A percentile compares a stretch with the other conserved stretches of the same genome.
These are phyloP conservation scores for Pseudopodoces humilis DNA, from an alignment of 2,113 vertebrate species.

Conservation along the genomic window DNA sequence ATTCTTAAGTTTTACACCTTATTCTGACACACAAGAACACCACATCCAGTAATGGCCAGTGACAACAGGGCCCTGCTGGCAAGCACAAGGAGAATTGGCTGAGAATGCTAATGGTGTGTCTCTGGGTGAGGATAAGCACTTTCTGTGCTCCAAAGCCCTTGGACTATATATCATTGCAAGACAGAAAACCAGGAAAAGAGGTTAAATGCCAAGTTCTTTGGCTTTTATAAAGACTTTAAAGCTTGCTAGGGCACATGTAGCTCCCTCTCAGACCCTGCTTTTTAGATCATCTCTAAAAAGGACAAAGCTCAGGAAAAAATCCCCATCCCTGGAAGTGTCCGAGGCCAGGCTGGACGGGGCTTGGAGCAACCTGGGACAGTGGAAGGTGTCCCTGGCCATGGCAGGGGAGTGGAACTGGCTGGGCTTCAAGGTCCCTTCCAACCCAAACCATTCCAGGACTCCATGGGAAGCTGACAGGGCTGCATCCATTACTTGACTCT, in stretches of 20 bases:
- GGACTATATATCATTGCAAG: rapidly evolving
- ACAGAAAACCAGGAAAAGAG: not conserved
- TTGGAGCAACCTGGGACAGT: not conserved
- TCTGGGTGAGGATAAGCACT: not conserved
- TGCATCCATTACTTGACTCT: not conserved
- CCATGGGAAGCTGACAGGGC: not conserved
- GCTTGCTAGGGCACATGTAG: not conserved
- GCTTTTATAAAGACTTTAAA: not conserved
- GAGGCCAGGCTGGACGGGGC: not conserved
- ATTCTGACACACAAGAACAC: not conserved
- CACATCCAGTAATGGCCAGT: not conserved
- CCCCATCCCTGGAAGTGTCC: not conserved
- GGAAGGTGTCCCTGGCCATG: not conserved
- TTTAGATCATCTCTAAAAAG: not conserved
- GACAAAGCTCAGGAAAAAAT: not conserved
- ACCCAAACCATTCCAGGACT: not conserved
- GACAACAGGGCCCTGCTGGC: no score
- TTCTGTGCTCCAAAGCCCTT: not conserved
- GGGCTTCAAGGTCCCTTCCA: not conserved
- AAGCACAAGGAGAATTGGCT: not conserved
- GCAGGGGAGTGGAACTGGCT: not conserved
- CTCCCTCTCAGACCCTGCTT: not conserved
- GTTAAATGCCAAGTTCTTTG: not conserved
- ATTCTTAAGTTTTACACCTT: not conserved
- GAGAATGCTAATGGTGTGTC: not conserved